Evolutionary conservation across 2,113 vertebrate genomes (phyloP), one percentile per base, ranked within the genome.

Genomic region (Clupea harengus): DNA sequence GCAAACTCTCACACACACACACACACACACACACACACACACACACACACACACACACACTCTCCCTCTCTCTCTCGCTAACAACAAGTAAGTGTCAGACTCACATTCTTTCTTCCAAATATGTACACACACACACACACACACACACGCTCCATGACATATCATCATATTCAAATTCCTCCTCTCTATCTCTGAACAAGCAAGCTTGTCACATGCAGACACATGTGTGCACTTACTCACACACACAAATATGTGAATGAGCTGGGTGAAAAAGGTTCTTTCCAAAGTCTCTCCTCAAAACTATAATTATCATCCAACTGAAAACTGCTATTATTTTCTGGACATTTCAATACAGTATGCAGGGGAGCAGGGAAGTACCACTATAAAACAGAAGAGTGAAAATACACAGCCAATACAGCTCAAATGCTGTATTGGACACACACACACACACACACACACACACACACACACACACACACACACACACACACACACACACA

Each of bases 1-100:
- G 86, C 85, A 89, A 81, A 78, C 44, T 81, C 86, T 82, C 81
- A 83, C 84, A 85, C 84, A 85, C 39, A 50, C 83, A 83, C 83
- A 75, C 49, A 84, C 85, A 84, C 85, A 84, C 84, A 83, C 82
- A 81, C 50, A 7, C 85, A 81, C 84, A 84, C 82, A 86, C 49
- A 83, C 67, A 80, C 72, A 72, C n/a, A 32, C n/a, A 10, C 52
- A 84, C 49, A 64, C 82, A 60, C 82, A 84, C 28, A 57, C 57
- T 25, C 82, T 81, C 28, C 46, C 57, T 9, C 20, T 13, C 50
- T 52, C 15, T 17, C 50, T 52, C 2, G 50, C 52, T n/a, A 60
- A 60, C 57, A n/a, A 54, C 52, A 54, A 54, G 8, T 54, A 17
- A 54, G 8, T 54, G 17, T 54, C 52, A 54, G 52, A 54, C 52